Evolutionary conservation across 1,140 invertebrate species (phyloP).

Genomic region (Eulimnadia texana): DNA sequence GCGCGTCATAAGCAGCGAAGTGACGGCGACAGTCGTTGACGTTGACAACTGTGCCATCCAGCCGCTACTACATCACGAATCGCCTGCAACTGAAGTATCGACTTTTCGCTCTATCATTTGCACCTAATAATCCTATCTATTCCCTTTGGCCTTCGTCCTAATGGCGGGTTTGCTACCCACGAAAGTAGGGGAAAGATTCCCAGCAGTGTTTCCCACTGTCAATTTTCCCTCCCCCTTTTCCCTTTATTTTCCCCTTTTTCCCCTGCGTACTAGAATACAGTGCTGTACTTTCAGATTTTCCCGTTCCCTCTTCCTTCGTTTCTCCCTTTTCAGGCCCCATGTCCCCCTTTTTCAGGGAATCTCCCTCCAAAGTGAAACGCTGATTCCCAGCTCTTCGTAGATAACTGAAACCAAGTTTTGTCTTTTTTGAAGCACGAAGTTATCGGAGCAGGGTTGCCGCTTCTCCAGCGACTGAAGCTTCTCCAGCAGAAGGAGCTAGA

Average conservation of each 20-base stretch:
- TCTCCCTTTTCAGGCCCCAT: too few species aligned
- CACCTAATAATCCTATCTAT: not conserved
- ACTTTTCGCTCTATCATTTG: not conserved
- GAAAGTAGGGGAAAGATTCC: too few species aligned
- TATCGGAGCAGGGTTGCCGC: conserved; percentile 54
- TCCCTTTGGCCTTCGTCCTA: not conserved
- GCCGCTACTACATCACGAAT: conserved; percentile 5
- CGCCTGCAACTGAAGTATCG: not conserved
- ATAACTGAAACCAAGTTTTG: not conserved
- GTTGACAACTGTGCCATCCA: not conserved
- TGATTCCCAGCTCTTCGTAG: too few species aligned
- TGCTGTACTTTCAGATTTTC: too few species aligned
- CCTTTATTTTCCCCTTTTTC: too few species aligned
- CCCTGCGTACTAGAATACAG: too few species aligned
- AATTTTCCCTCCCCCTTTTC: too few species aligned
- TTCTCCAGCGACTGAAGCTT: conserved; percentile 59
- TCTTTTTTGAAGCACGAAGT: conserved; percentile 31
- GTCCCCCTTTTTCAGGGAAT: too few species aligned
- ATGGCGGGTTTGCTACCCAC: too few species aligned
- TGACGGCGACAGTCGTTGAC: conserved; percentile 24
- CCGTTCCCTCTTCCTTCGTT: too few species aligned
- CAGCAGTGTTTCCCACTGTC: too few species aligned
- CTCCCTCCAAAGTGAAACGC: too few species aligned
- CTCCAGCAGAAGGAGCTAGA: conserved; percentile 61
- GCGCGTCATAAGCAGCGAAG: conserved; percentile 46